Evolutionary conservation across 2,888 invertebrate genomes (phyloP).

Genomic region (Metopia argyrocephala): DNA sequence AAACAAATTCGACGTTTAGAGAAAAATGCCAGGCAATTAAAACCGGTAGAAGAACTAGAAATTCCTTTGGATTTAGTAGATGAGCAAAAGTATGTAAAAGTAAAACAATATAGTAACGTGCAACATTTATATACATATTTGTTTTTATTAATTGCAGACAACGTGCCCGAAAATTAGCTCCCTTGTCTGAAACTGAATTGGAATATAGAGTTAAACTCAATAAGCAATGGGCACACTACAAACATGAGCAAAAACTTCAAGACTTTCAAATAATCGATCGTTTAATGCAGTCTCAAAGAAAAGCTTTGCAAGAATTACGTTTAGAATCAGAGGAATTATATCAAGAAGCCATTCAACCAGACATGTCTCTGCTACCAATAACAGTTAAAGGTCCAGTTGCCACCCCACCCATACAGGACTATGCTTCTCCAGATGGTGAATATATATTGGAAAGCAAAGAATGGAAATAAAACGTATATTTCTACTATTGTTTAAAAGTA

Average conservation of each 20-base stretch:
- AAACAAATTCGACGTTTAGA: slow-evolving; percentile 91
- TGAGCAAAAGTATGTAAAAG: slow-evolving; percentile 68
- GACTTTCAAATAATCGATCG: slow-evolving; percentile 86
- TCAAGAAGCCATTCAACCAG: slow-evolving; percentile 90
- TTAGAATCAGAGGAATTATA: slow-evolving; percentile 92
- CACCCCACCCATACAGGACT: slow-evolving; percentile 90
- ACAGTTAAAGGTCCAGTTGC: slow-evolving; percentile 86
- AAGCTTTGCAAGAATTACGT: slow-evolving; percentile 88
- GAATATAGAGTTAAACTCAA: slow-evolving; percentile 83
- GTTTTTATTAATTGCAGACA: slow-evolving; percentile 75
- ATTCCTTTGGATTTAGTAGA: slow-evolving; percentile 82
- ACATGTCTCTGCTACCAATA: slow-evolving; percentile 85
- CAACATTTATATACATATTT: no score
- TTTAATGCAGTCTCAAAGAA: slow-evolving; percentile 84
- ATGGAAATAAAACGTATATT: slow-evolving; percentile 81
- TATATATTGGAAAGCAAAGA: slow-evolving; percentile 89
- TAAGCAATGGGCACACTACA: slow-evolving; percentile 88
- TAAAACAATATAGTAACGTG: not conserved
- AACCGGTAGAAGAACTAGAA: slow-evolving; percentile 94
- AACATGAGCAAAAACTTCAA: slow-evolving; percentile 81
- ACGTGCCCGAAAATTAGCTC: slow-evolving; percentile 79
- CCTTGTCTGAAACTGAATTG: slow-evolving; percentile 80
- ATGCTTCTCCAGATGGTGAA: slow-evolving; percentile 93
- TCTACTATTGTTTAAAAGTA: not conserved
- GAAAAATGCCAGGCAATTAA: slow-evolving; percentile 89